Evolutionary conservation across 2,113 vertebrate species (phyloP).

Genomic region (Cnemophilus loriae): DNA sequence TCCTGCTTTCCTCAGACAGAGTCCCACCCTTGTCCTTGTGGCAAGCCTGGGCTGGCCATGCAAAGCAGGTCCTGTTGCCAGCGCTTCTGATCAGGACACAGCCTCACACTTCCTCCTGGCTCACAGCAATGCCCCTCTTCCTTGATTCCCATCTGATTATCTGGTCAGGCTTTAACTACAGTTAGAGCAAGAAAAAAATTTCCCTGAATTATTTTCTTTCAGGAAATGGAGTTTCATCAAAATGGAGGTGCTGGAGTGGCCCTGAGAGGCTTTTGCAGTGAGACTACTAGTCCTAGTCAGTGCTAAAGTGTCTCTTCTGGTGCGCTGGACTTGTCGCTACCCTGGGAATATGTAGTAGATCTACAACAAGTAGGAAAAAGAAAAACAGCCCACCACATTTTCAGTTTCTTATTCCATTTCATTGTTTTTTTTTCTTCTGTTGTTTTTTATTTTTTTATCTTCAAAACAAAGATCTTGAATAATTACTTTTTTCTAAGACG

Average conservation of each 20-base stretch:
- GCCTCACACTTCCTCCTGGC: background rate
- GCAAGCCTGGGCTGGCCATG: background rate
- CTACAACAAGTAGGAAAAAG: background rate
- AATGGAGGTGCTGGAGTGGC: fast-evolving
- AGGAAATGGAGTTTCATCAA: background rate
- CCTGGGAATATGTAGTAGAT: background rate
- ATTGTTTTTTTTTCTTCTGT: background rate
- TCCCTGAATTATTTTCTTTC: background rate
- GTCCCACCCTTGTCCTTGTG: background rate
- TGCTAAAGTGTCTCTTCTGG: background rate
- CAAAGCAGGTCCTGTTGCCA: background rate
- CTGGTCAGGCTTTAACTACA: background rate
- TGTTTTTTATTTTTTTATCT: background rate
- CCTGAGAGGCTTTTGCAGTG: background rate
- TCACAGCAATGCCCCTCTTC: background rate
- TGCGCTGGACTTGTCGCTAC: background rate
- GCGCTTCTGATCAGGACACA: background rate
- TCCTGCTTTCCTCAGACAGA: background rate
- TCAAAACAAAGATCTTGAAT: background rate
- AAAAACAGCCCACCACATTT: background rate
- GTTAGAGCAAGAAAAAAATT: background rate
- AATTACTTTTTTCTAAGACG: background rate
- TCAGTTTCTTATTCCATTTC: background rate
- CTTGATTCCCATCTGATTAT: background rate
- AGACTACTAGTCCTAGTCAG: background rate